Conservation (phyloP, 2,113 vertebrate genomes). For the Phrynosoma platyrhinos region DNA sequence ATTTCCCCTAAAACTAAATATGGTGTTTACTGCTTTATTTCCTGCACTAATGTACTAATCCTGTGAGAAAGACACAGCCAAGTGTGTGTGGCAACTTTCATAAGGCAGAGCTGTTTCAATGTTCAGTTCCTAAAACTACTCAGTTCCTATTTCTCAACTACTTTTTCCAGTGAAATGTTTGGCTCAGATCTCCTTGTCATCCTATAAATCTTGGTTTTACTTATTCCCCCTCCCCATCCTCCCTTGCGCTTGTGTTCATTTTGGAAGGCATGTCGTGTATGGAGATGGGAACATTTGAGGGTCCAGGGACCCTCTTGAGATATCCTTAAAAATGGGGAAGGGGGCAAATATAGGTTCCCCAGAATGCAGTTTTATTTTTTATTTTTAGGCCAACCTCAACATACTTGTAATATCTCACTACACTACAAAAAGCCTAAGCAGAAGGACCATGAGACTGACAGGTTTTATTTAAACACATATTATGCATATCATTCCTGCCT, state of each 20-base stretch:
- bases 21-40: neutral
- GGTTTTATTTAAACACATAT: neutral
- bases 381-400: no score
- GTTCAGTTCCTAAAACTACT: neutral
- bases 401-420: no score
- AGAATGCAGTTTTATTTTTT: no score
- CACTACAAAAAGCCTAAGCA: neutral
- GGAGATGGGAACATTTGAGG: no score
- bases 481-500: neutral
- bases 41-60: conserved; percentile 33
- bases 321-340: no score
- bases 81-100: neutral
- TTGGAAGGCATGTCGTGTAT: neutral
- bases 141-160: neutral
- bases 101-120: neutral
- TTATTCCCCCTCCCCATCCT: neutral
- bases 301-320: no score
- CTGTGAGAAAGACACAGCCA: neutral
- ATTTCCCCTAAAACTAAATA: neutral
- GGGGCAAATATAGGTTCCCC: no score
- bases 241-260: neutral
- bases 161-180: neutral
- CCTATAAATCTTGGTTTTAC: conserved; percentile 12
- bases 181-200: neutral
- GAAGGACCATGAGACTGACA: fast-evolving